phyloP scores from a whole-genome alignment of 2,113 vertebrate genomes.

The Solenodon paradoxus region DNA sequence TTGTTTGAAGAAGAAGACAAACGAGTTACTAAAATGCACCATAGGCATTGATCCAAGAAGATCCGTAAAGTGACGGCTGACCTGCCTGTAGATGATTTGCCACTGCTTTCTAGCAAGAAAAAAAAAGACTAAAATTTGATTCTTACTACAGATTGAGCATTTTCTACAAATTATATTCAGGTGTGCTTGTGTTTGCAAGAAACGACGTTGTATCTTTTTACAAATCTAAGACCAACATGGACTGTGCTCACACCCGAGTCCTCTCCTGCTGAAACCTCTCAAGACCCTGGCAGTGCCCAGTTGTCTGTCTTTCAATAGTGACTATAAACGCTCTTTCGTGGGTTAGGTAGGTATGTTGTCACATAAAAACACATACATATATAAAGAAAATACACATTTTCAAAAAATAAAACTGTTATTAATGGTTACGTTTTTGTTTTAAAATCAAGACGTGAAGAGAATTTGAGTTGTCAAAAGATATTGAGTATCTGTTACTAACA shows the following conservation, averaged over 20 bases:
- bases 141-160: neutral
- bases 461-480: neutral
- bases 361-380: neutral
- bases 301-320: conserved; percentile 20
- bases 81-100: neutral
- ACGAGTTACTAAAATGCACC: neutral
- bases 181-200: neutral
- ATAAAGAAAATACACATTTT: neutral
- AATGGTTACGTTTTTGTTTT: neutral
- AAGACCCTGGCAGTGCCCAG: neutral
- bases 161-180: neutral
- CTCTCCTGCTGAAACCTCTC: neutral
- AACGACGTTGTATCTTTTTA: neutral
- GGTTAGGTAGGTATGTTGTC: neutral
- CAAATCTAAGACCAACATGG: neutral
- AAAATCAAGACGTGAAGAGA: conserved; percentile 20
- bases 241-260: neutral
- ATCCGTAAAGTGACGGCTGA: neutral
- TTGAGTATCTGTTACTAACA: conserved; percentile 32
- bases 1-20: neutral
- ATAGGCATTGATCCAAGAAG: neutral
- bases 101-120: neutral
- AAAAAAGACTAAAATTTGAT: neutral
- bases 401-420: neutral
- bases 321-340: neutral